Percentiles rank a stretch among this genome's conserved stretches.
phyloP scores from a whole-genome alignment of 2,113 vertebrate genomes.

The Trogon melanurus region DNA sequence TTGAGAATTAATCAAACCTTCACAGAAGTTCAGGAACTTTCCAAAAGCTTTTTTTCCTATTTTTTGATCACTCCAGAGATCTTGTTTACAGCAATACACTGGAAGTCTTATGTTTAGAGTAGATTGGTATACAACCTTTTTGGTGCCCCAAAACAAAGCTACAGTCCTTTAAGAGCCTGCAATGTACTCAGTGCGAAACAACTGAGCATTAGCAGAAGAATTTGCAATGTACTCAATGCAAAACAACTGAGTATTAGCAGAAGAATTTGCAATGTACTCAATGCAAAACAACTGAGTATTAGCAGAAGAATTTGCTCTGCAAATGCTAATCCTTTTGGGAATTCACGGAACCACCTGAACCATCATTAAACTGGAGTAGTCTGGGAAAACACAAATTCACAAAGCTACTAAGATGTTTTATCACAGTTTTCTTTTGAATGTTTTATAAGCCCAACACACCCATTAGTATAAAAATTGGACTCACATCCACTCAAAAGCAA shows the following conservation, averaged over 20 bases:
- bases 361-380: not conserved
- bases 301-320: not conserved
- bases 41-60: not conserved
- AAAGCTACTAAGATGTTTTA: not conserved
- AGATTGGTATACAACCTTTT: not conserved
- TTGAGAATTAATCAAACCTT: not conserved
- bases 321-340: not conserved
- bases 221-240: not conserved
- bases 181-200: not conserved
- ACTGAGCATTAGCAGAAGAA: not conserved
- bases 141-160: not conserved
- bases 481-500: not conserved
- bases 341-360: not conserved
- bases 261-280: not conserved
- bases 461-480: slow-evolving; percentile 13
- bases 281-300: not conserved
- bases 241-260: not conserved
- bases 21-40: not conserved
- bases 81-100: not conserved
- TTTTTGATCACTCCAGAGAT: not conserved
- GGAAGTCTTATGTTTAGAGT: not conserved
- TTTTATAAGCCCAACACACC: not conserved
- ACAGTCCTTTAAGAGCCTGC: not conserved
- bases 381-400: not conserved
- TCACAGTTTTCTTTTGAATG: not conserved